Base-by-base conservation (phyloP, 2,113 vertebrate genomes). In the Globicephala melas region DNA sequence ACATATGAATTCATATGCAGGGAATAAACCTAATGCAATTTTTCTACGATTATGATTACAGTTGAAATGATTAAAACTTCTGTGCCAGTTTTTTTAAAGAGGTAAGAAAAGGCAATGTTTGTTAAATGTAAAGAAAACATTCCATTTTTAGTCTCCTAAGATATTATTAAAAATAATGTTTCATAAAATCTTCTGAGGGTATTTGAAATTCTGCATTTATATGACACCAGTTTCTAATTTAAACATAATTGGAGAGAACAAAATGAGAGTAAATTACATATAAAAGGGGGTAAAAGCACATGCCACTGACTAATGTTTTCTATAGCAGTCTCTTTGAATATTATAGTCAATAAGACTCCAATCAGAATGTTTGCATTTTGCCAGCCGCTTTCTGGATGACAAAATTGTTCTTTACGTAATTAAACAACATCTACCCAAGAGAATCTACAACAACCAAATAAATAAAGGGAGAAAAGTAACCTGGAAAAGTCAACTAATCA, bases 161-260 rank as follows among this genome's bases (percentile, higher is more conserved):
- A 92, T 81, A 91, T 97, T 82, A 88, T 91, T 95, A 53, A 95
- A 97, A 98, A 94, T 62, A 97, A 68, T 12, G 82, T 73, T 97
- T 82, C 33, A 91, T 77, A 91, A 96, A 90, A 97, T 70, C 17
- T 86, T 96, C 41, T 91, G 96, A 95, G 77, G 60, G 20, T 90
- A 86, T 91, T 89, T 96, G 38, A 95, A 89, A 87, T 41, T 0
- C 0, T 96, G 70, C 79, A 89, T 96, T 93, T 92, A 96, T 91
- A 91, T 60, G 44, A 71, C 3, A 53, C 25, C 3, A 23, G 41
- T 89, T 97, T 97, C 96, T 97, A 97, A 93, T 96, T 71, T 94
- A 97, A 97, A 74, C 31, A 91, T 90, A 89, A 81, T 7, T 79
- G 79, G 55, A 73, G 80, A 77, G 14, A 87, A 67, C 28, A 93